Base-by-base conservation (phyloP, 2,113 vertebrate species). In the Microtus oregoni region DNA sequence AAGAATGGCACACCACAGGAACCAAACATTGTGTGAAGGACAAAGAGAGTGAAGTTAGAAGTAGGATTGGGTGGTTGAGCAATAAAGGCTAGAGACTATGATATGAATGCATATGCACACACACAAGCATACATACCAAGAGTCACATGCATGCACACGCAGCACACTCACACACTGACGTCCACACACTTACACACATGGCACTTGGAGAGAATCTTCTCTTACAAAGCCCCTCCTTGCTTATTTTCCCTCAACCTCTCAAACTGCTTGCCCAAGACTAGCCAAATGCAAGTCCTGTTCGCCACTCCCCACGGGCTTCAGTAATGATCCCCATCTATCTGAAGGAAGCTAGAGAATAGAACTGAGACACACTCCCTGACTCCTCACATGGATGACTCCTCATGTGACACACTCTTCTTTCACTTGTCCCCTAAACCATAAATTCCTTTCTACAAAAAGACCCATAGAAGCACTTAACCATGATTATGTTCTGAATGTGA, bases 311-410 rank as follows among this genome's bases (percentile, higher is more conserved):
- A 22, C 35, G 7, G 19, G 50, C 19, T 81, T 22, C 67, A 30
- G 7, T 10, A 52, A 4, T 41, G 41, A 1, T 93, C 38, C 9
- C 22, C 76, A 72, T 4, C 0, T 0, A 35, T 19, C 22, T 26
- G 24, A 63, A 65, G 10, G 38, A 63, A 73, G 10, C 0, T 5
- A 28, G 44, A 67, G n/a, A 8, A 15, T 30, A 85, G 10, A 72
- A 58, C 5, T 14, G 61, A 86, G 41, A 50, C 28, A 32, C 1
- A 20, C 7, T 22, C 7, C 47, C 75, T 0, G 0, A 63, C 26
- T 73, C 35, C 2, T 47, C 35, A 28, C 11, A 2, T 44, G 41
- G 20, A 63, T 11, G 50, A 22, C 5, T 44, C 44, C 44, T 90
- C 50, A 7, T 35, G 52, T 47, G 58, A 86, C 44, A 93, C 38